Conservation (phyloP, 2,113 vertebrate genomes). For the Myrmecophaga tridactyla region DNA sequence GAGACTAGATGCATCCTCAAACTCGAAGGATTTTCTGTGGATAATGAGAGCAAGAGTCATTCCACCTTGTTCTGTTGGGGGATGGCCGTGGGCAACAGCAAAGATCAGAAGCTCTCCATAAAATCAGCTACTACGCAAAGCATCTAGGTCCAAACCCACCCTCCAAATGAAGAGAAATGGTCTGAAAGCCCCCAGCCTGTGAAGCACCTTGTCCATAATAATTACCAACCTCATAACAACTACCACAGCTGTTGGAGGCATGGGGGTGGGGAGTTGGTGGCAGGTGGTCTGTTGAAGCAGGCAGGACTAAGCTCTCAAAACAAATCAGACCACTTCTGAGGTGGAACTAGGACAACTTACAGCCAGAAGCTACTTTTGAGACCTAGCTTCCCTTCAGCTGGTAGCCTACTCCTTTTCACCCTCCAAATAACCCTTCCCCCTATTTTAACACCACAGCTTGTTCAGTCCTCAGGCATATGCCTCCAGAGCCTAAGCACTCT, state of each 20-base stretch:
- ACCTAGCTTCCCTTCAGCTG: not conserved
- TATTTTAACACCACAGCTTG: not conserved
- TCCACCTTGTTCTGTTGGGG: not conserved
- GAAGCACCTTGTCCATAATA: not conserved
- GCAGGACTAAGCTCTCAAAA: constrained; percentile 5
- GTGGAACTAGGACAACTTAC: not conserved
- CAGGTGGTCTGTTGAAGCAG: not conserved
- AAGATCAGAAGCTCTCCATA: not conserved
- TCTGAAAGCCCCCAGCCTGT: not conserved
- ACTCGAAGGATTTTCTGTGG: constrained; percentile 94
- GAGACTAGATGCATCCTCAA: constrained; percentile 92
- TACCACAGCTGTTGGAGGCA: not conserved
- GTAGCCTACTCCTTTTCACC: not conserved
- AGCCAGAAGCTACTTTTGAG: not conserved
- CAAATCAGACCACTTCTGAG: not conserved
- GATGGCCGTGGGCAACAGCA: not conserved
- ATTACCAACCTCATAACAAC: not conserved
- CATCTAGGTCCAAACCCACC: not conserved
- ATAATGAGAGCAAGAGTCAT: constrained; percentile 67
- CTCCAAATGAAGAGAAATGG: not conserved
- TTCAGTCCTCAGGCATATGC: not conserved
- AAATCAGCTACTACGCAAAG: not conserved
- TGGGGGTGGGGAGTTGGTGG: not conserved
- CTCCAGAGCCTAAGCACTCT: not conserved
- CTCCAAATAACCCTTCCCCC: not conserved